These are phyloP conservation scores for Acleris holmiana DNA, from an alignment of 2,888 invertebrate genomes.

Conservation along the genomic window DNA sequence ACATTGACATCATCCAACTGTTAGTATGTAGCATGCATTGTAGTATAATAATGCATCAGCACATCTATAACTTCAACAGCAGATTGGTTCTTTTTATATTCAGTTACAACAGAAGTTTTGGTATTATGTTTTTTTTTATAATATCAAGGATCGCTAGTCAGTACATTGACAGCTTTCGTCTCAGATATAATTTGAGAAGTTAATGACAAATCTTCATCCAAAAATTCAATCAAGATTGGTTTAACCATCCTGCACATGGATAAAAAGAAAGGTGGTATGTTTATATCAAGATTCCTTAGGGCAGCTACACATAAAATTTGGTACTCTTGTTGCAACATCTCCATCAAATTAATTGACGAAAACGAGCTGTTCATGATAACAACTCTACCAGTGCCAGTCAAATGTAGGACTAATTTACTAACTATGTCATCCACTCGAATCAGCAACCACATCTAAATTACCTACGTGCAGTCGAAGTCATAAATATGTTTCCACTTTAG, in stretches of 20 bases:
- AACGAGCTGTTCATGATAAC: constrained; percentile 74
- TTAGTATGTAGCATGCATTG: constrained; percentile 48
- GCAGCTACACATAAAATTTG: constrained; percentile 64
- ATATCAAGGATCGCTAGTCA: constrained; percentile 69
- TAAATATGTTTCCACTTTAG: no score
- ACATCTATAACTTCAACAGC: constrained; percentile 72
- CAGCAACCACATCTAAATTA: constrained; percentile 73
- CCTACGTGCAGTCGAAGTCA: no score
- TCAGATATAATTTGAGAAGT: constrained; percentile 65
- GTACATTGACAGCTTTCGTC: constrained; percentile 62
- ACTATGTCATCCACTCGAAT: constrained; percentile 64
- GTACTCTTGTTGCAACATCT: constrained; percentile 58
- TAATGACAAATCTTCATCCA: constrained; percentile 60
- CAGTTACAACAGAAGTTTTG: constrained; percentile 59
- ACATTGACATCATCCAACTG: constrained; percentile 70
- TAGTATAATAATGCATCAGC: constrained; percentile 71
- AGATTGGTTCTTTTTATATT: constrained; percentile 70
- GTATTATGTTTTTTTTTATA: constrained; percentile 61
- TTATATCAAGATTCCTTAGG: constrained; percentile 52
- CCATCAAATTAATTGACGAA: constrained; percentile 60
- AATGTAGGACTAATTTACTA: constrained; percentile 66
- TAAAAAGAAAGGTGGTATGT: neutral
- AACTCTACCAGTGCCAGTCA: constrained; percentile 63
- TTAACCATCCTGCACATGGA: neutral
- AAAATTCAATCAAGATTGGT: constrained; percentile 56